A percentile compares a stretch with the other conserved stretches of the same genome.
Conservation (phyloP, 2,113 vertebrate genomes). For the Hemibagrus wyckioides region DNA sequence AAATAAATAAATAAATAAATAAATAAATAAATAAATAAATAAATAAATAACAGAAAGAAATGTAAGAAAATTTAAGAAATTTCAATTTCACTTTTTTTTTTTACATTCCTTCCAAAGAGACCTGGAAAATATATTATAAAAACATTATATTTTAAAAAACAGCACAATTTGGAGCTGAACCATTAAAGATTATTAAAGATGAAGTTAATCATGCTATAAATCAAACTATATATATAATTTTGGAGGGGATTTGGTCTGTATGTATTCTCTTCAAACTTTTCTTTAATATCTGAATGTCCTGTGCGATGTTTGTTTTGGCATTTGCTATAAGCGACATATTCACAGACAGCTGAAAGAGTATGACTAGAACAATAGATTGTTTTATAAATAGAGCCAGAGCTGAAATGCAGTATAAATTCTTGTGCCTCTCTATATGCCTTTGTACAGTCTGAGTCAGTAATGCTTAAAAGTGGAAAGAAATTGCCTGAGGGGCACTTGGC, state of each 20-base stretch:
- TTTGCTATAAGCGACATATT: not conserved
- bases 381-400: not conserved
- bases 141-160: conserved; percentile 30
- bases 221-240: conserved; percentile 30
- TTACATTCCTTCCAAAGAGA: not conserved
- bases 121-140: conserved; percentile 18
- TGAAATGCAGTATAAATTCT: not conserved
- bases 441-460: not conserved
- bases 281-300: not conserved
- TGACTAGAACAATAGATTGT: not conserved
- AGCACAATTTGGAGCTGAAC: not conserved
- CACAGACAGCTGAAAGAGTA: conserved; percentile 9
- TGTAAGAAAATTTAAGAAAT: not conserved
- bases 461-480: conserved; percentile 4
- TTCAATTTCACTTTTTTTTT: not conserved
- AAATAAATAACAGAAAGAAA: too few relatives aligned
- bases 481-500: conserved; percentile 18
- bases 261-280: not conserved
- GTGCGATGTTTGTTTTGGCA: conserved; percentile 22
- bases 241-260: conserved; percentile 5
- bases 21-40: too few relatives aligned
- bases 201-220: conserved; percentile 35
- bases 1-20: too few relatives aligned
- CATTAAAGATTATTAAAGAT: conserved; percentile 24
- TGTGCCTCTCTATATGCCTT: not conserved